Evolutionary conservation across 2,797 vertebrate genomes (phyloP), one percentile per base, ranked within the genome.

Genomic region (Dermochelys coriacea): DNA sequence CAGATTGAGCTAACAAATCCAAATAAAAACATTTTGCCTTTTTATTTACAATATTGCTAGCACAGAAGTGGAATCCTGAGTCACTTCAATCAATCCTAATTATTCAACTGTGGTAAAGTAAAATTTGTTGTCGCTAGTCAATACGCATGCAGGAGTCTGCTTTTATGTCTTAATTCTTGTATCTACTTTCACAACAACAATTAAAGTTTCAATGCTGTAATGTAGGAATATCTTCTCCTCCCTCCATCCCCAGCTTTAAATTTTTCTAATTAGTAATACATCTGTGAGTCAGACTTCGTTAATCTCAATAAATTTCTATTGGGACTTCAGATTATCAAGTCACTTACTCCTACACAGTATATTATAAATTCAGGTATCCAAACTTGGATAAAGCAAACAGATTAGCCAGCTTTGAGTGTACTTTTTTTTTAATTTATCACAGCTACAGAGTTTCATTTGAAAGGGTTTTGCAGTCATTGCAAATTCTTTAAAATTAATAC

Each of bases 381-480:
- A 75, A 93, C 74, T 95, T 14, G 93, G 96, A 94, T 55, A 96
- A 95, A 87, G 89, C 94, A 95, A 96, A 8, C 1, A 4, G 21
- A 61, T 61, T 23, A 82, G 23, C 0, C 1, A 89, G 51, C 2
- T 64, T 4, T 31, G 25, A 19, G 15, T n/a, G 8, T 55, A 77
- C n/a, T 23, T 54, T 57, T 27, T 87, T 87, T 55, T 18, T n/a
- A 45, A n/a, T 80, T 29, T 0, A 91, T 6, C 1, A 41, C 21
- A 77, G 0, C 0, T 5, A n/a, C 19, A 45, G 78, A 45, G 8
- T 54, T 94, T 85, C 71, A 64, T 37, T 47, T 31, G 47, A 89
- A 81, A 74, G 90, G 79, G 16, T 51, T 89, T 88, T 41, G 2
- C 21, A 50, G 2, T 75, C 50, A 51, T 3, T 51, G 19, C 12